Conservation (phyloP, 1,140 invertebrate genomes). For the Archegozetes longisetosus region DNA sequence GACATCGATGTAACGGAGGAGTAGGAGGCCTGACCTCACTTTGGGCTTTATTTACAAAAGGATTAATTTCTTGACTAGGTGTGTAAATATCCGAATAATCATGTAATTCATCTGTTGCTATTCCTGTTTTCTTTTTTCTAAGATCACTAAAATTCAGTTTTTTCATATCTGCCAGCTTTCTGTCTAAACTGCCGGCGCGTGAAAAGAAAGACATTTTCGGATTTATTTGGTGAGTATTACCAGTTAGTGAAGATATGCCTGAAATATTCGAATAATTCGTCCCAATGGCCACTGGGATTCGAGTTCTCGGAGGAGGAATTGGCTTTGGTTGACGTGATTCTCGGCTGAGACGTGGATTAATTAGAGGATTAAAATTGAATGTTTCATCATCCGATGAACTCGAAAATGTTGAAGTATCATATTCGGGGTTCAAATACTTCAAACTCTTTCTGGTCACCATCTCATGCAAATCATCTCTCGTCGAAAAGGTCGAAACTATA, state of each 20-base stretch:
- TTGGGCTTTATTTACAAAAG: conserved; percentile 32
- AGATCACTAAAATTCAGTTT: conserved; percentile 20
- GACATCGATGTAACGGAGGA: conserved; percentile 54
- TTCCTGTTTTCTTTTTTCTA: conserved; percentile 3
- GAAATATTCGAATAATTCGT: conserved; percentile 16
- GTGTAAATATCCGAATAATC: conserved; percentile 87
- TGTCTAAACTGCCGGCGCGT: conserved; percentile 19
- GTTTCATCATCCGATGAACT: not conserved
- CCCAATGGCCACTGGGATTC: conserved; percentile 16
- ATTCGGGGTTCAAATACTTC: not conserved
- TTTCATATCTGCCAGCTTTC: conserved; percentile 16
- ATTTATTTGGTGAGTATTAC: conserved; percentile 26
- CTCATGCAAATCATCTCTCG: not conserved
- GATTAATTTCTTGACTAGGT: conserved; percentile 57
- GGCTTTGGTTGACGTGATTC: conserved; percentile 22
- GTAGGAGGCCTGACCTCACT: conserved; percentile 44
- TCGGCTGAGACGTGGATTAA: not conserved
- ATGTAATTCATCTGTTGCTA: conserved; percentile 44
- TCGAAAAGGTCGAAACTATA: not conserved
- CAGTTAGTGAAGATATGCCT: conserved; percentile 38
- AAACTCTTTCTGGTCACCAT: not conserved
- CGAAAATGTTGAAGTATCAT: not conserved
- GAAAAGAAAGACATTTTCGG: not conserved
- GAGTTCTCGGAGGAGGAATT: conserved; percentile 22
- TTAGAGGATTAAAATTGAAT: not conserved